phyloP scores from a whole-genome alignment of 1,140 invertebrate species.

The Pantala flavescens region DNA sequence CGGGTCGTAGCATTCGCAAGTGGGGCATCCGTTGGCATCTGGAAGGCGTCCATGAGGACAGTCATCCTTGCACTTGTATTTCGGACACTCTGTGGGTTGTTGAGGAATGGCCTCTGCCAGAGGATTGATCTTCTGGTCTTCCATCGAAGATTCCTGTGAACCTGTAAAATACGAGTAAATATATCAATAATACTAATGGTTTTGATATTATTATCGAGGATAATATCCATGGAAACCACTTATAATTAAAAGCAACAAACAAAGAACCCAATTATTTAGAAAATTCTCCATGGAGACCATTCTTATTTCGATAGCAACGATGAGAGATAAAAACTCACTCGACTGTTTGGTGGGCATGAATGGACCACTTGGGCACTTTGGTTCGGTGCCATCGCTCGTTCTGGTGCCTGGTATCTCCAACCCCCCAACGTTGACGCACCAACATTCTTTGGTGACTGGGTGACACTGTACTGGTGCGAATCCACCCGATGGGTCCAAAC shows the following conservation, averaged over 20 bases:
- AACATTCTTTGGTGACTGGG: conserved; percentile 30
- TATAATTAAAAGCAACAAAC: no score
- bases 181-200: no score
- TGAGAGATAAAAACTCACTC: neutral
- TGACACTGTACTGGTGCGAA: conserved; percentile 34
- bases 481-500: conserved; percentile 28
- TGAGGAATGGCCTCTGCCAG: conserved; percentile 16
- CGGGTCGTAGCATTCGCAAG: conserved; percentile 65
- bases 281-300: no score
- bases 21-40: conserved; percentile 52
- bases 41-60: conserved; percentile 51
- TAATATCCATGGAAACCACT: no score
- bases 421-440: conserved; percentile 34
- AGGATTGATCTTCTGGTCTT: neutral
- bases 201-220: no score
- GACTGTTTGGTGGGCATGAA: conserved; percentile 6
- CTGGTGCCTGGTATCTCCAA: conserved; percentile 33
- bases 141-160: no score
- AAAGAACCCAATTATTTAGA: no score
- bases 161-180: no score
- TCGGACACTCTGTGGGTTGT: conserved; percentile 45
- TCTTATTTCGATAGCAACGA: no score
- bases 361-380: conserved; percentile 28
- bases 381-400: conserved; percentile 25
- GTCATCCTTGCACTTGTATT: conserved; percentile 45